Evolutionary conservation across 1,140 invertebrate genomes (phyloP).

Genomic region (Drosophila erecta): DNA sequence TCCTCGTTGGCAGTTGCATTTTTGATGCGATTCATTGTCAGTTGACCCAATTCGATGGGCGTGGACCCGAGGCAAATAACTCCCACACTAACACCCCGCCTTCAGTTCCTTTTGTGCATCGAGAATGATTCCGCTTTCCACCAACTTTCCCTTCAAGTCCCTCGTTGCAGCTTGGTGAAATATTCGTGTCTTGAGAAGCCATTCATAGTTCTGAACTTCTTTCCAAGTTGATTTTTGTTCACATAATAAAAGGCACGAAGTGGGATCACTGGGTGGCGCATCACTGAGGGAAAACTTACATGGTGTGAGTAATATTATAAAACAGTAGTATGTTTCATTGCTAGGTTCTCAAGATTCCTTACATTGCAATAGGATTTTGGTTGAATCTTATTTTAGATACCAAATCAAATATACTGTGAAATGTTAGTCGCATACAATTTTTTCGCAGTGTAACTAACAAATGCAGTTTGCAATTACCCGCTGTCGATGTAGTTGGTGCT

Average conservation of each 20-base stretch:
- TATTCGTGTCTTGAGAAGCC: conserved; percentile 73
- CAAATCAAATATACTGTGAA: not conserved
- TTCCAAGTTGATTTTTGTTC: conserved; percentile 56
- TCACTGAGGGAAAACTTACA: not conserved
- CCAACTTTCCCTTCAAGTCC: conserved; percentile 2
- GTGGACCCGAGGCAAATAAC: conserved; percentile 47
- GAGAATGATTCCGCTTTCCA: conserved; percentile 7
- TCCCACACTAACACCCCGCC: conserved; percentile 50
- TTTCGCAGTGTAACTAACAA: conserved; percentile 36
- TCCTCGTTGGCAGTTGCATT: conserved; percentile 69
- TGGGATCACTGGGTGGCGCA: conserved; percentile 9
- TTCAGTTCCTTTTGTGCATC: not conserved
- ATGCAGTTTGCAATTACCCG: conserved; percentile 63
- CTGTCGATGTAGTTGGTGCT: conserved; percentile 40
- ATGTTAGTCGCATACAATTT: not conserved
- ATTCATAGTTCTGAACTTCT: conserved; percentile 79
- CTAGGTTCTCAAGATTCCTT: too few species aligned
- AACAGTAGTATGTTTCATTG: too few species aligned
- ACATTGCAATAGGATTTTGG: too few species aligned
- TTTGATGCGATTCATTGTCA: conserved; percentile 69
- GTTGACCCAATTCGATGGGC: conserved; percentile 74
- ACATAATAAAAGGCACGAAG: conserved; percentile 78
- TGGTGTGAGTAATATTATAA: too few species aligned
- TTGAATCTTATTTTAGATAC: not conserved
- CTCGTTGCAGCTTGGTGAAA: conserved; percentile 35